phyloP scores from a whole-genome alignment of 2,797 vertebrate genomes.

The Botia almorhae region DNA sequence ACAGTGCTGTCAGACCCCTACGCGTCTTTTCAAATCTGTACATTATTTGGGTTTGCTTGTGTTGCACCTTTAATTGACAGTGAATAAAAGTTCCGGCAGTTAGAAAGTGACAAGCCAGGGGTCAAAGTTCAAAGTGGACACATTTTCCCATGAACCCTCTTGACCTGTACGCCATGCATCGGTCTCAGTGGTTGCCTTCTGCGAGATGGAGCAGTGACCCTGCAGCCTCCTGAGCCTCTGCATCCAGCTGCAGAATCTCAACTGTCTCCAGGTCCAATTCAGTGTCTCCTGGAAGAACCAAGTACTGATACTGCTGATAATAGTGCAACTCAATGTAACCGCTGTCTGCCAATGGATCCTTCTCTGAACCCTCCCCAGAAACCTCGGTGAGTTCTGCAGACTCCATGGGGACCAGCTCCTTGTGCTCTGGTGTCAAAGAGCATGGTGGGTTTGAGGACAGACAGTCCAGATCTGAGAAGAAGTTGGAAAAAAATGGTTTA shows the following conservation, averaged over 20 bases:
- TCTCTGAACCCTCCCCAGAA: conserved; percentile 71
- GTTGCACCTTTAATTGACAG: conserved; percentile 51
- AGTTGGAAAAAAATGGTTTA: background rate
- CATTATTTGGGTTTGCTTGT: conserved; percentile 42
- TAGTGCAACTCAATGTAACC: conserved; percentile 85
- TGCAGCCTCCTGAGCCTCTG: conserved; percentile 82
- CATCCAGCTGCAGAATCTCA: conserved; percentile 83
- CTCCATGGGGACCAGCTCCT: conserved; percentile 80
- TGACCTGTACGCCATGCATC: background rate
- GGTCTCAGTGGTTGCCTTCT: conserved; percentile 74
- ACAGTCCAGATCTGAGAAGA: conserved; percentile 36
- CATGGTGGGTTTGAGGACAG: conserved; percentile 67
- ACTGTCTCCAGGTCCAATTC: conserved; percentile 82
- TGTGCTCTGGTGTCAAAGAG: conserved; percentile 77
- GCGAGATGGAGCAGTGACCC: conserved; percentile 82
- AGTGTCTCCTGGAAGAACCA: conserved; percentile 77
- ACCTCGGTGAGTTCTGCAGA: conserved; percentile 75
- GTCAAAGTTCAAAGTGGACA: conserved; percentile 2
- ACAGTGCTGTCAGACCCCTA: conserved; percentile 30
- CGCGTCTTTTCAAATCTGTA: conserved; percentile 22
- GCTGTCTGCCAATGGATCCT: conserved; percentile 81
- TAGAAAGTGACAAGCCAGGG: conserved; percentile 44
- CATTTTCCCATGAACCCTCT: conserved; percentile 10
- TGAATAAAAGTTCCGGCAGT: conserved; percentile 64
- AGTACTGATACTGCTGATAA: conserved; percentile 81